phyloP scores from a whole-genome alignment of 2,797 vertebrate species.

The Mus minutoides region DNA sequence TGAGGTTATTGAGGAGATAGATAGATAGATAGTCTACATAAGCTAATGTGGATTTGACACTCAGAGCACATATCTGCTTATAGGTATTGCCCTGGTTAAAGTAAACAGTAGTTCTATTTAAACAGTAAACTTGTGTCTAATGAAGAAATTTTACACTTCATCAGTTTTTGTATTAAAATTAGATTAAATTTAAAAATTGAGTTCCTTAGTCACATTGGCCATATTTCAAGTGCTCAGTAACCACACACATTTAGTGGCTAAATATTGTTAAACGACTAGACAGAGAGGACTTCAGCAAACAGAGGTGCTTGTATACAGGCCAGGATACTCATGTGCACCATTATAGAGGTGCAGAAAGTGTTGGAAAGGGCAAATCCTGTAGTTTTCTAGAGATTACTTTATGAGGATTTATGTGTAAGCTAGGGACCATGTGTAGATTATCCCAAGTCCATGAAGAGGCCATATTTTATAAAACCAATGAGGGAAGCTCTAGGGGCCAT shows the following conservation, averaged over 20 bases:
- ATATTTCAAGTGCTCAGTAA: background rate
- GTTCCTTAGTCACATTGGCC: background rate
- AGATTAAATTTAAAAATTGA: background rate
- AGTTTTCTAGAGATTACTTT: background rate
- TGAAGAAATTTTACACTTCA: background rate
- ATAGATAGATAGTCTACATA: background rate
- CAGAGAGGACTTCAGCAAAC: background rate
- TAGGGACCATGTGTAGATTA: background rate
- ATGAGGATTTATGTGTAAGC: background rate
- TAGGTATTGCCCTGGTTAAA: background rate
- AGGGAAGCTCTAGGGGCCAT: background rate
- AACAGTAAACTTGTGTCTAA: background rate
- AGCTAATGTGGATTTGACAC: background rate
- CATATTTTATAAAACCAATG: conserved; percentile 28
- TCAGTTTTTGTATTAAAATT: conserved; percentile 36
- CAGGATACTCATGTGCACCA: too few species aligned
- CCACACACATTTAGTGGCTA: background rate
- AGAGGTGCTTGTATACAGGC: background rate
- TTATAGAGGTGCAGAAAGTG: background rate
- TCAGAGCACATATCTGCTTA: background rate
- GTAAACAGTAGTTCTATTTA: background rate
- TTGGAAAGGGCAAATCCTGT: background rate
- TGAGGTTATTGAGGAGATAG: background rate
- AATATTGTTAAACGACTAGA: background rate
- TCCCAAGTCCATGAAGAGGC: background rate